Evolutionary conservation across 92 coral and sea anemone genomes (phyloP).

Genomic region (Phenganax subtilis): DNA sequence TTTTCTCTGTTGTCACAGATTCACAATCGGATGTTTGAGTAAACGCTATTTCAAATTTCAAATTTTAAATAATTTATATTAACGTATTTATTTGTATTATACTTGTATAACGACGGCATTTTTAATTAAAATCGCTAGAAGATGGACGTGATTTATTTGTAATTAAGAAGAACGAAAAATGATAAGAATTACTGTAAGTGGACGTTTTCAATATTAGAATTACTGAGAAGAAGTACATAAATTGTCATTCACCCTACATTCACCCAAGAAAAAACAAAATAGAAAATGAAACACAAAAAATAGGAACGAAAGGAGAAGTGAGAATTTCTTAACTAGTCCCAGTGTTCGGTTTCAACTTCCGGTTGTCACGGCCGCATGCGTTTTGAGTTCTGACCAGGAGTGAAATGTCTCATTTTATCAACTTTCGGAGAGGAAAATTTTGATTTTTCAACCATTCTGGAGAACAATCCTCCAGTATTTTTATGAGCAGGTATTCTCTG

Average conservation of each 20-base stretch:
- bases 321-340: neutral
- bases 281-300: neutral
- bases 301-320: neutral
- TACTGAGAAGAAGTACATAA: no score
- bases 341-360: neutral
- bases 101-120: no score
- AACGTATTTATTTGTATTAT: no score
- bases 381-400: neutral
- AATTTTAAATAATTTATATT: no score
- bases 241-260: no score
- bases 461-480: neutral
- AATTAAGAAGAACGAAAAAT: no score
- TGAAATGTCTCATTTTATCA: neutral
- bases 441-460: constrained; percentile 6
- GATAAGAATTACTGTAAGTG: no score
- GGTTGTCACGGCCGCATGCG: constrained; percentile 14
- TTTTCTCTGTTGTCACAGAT: neutral
- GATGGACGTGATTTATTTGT: no score
- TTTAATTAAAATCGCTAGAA: no score
- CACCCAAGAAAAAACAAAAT: neutral
- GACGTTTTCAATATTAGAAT: no score
- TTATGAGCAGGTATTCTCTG: constrained; percentile 11
- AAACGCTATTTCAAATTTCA: no score
- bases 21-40: no score
- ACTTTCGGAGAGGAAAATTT: neutral